A percentile compares a stretch with the other conserved stretches of the same genome.
These are phyloP conservation scores for Allacma fusca DNA, from an alignment of 2,888 invertebrate species.

Conservation along the genomic window DNA sequence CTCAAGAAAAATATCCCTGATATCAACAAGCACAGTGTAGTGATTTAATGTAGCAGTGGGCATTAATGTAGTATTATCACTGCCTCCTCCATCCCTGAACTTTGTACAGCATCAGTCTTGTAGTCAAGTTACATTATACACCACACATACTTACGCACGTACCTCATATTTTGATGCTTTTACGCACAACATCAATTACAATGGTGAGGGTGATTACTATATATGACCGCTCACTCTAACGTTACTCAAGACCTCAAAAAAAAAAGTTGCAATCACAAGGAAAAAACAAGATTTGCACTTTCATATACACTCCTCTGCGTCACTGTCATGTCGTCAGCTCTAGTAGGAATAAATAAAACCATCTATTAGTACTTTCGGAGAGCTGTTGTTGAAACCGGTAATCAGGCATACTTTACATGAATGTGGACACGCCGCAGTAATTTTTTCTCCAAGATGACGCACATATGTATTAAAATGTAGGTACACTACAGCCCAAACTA, in stretches of 20 bases:
- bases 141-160: no score
- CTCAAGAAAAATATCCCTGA: no score
- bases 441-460: no score
- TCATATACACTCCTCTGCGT: background rate
- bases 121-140: no score
- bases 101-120: no score
- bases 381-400: background rate
- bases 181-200: background rate
- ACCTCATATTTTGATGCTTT: background rate
- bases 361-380: background rate
- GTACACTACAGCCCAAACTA: no score
- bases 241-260: background rate
- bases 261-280: background rate
- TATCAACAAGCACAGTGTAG: no score
- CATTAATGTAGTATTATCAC: no score
- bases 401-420: background rate
- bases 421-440: no score
- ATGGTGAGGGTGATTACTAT: background rate
- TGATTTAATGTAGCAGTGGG: no score
- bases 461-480: no score
- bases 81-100: no score
- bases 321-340: background rate
- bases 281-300: conserved; percentile 7
- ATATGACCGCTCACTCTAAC: background rate
- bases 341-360: background rate